These are phyloP conservation scores for Stenichneumon culpator DNA, from an alignment of 2,888 invertebrate species.

Conservation along the genomic window DNA sequence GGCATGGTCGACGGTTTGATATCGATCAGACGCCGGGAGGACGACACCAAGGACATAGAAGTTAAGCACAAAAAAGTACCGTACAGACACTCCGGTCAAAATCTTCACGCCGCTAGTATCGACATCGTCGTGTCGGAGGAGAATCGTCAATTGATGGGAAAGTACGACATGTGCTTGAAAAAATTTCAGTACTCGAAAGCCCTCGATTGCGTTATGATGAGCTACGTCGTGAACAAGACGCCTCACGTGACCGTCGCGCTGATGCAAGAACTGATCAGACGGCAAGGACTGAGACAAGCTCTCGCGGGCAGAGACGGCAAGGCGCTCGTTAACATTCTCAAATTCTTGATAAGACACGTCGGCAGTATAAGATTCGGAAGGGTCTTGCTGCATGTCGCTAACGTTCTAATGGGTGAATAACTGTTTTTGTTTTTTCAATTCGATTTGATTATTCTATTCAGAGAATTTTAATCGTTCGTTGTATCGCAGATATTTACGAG, in stretches of 20 bases:
- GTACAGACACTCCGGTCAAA: constrained; percentile 84
- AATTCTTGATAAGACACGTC: constrained; percentile 91
- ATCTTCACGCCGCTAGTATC: constrained; percentile 82
- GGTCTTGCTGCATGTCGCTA: constrained; percentile 91
- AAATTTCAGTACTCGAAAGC: constrained; percentile 94
- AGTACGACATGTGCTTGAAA: constrained; percentile 90
- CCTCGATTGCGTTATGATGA: constrained; percentile 89
- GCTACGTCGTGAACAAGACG: constrained; percentile 87
- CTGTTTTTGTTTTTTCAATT: neutral
- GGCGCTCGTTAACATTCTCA: constrained; percentile 89
- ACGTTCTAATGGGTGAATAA: constrained; percentile 89
- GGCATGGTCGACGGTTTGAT: constrained; percentile 97
- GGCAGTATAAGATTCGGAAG: constrained; percentile 91
- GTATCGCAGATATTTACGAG: constrained; percentile 88
- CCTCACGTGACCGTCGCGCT: constrained; percentile 93
- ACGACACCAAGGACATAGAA: constrained; percentile 84
- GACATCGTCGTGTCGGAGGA: constrained; percentile 87
- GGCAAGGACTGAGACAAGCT: constrained; percentile 92
- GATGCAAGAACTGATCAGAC: constrained; percentile 94
- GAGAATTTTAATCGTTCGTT: constrained; percentile 28
- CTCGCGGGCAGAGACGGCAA: constrained; percentile 90
- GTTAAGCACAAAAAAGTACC: constrained; percentile 86
- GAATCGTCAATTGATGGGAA: constrained; percentile 85
- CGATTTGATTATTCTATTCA: constrained; percentile 15
- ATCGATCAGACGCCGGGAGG: constrained; percentile 93